Base-by-base conservation (phyloP, 1,140 invertebrate species). In the Hylyphantes graminicola region DNA sequence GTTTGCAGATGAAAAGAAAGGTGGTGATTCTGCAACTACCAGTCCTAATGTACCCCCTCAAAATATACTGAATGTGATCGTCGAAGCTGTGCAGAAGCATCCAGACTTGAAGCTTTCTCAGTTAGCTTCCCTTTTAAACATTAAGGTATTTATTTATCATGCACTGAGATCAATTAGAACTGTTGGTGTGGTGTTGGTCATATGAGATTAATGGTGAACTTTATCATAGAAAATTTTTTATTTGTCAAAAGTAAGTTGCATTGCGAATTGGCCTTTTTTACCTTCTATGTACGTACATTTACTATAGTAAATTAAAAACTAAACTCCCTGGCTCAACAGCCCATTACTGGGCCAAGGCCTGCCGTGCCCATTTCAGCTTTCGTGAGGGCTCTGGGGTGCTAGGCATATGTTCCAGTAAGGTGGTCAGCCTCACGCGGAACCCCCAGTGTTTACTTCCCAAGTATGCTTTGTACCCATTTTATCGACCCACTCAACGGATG, bases 91-190 rank as follows among this genome's bases (percentile, higher is more conserved):
- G 5, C 80, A 74, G 55, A 83, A 67, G 59, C 48, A 83, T 64
- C 68, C 51, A 65, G 70, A 74, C 35, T 11, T 83, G 15, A 19
- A 48, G n/a, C 17, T 65, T 54, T 15, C 59, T 51, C 80, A 83
- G 61, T 55, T 83, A 19, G 80, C 80, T 74, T 35, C 57, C 55
- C 61, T 83, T n/a, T 17, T 83, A 7, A 83, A 83, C 67, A 11
- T 83, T 2, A 74, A 83, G 54, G 80, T 83, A 83, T 57, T 59
- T 59, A 13, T 59, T 59, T 59, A 13, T 59, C n/a, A 59, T 13
- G 7, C 8, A 59, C n/a, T 59, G 57, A 5, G 11, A 59, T n/a
- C 4, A 13, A 59, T 13, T 59, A 59, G 8, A 59, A 59, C 57
- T 59, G n/a, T 59, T 59, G n/a, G n/a, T 57, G 10, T 11, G 15